phyloP scores from a whole-genome alignment of 2,888 invertebrate genomes.

The Pammene fasciana region DNA sequence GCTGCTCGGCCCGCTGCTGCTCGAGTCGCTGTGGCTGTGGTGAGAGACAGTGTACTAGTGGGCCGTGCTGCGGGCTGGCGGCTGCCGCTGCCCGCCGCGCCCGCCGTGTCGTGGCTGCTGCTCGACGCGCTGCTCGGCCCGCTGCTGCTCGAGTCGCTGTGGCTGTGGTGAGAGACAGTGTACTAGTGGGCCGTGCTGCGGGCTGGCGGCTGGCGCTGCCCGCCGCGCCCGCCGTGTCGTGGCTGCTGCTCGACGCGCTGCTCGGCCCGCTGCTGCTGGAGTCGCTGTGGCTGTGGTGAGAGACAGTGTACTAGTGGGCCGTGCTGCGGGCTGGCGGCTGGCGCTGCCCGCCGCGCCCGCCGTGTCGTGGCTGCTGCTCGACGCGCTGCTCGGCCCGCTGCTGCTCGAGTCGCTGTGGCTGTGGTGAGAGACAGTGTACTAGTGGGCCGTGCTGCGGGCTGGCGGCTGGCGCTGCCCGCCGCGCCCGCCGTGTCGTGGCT shows the following conservation, averaged over 20 bases:
- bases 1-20: slow-evolving; percentile 94
- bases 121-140: slow-evolving; percentile 96
- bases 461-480: slow-evolving; percentile 91
- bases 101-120: slow-evolving; percentile 88
- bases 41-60: slow-evolving; percentile 59
- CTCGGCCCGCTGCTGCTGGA: slow-evolving; percentile 96
- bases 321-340: slow-evolving; percentile 75
- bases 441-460: background rate
- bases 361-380: slow-evolving; percentile 88
- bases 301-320: background rate
- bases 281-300: slow-evolving; percentile 94
- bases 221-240: slow-evolving; percentile 89
- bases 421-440: slow-evolving; percentile 83
- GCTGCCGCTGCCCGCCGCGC: slow-evolving; percentile 92
- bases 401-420: slow-evolving; percentile 96
- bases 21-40: slow-evolving; percentile 97
- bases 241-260: slow-evolving; percentile 90
- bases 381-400: slow-evolving; percentile 95
- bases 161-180: slow-evolving; percentile 89
- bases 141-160: slow-evolving; percentile 94
- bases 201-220: slow-evolving; percentile 90
- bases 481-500: slow-evolving; percentile 88
- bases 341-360: slow-evolving; percentile 93
- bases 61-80: slow-evolving; percentile 53
- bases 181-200: background rate